phyloP scores from a whole-genome alignment of 2,888 invertebrate genomes.

The Anoncus sp. region DNA sequence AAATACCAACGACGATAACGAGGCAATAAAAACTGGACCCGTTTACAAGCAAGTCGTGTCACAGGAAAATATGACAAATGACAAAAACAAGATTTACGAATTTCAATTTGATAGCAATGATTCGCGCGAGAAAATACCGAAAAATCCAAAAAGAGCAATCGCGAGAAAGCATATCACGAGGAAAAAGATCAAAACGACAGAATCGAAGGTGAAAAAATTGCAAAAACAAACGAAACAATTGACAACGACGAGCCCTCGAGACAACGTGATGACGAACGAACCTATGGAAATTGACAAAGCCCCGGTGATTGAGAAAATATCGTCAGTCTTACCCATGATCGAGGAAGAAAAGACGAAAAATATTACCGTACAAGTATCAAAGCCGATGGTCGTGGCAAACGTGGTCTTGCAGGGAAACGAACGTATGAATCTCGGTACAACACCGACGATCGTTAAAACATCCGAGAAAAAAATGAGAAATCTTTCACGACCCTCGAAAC shows the following conservation, averaged over 20 bases:
- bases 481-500: constrained; percentile 48
- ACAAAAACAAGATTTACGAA: constrained; percentile 68
- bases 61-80: constrained; percentile 49
- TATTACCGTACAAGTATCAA: not conserved
- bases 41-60: constrained; percentile 64
- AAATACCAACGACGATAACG: not conserved
- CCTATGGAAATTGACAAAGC: not conserved
- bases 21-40: constrained; percentile 55
- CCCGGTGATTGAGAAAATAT: too few relatives aligned
- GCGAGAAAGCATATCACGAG: constrained; percentile 28
- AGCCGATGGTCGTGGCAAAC: constrained; percentile 30
- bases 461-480: constrained; percentile 50
- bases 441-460: constrained; percentile 45
- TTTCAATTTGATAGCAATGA: constrained; percentile 71
- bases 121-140: constrained; percentile 62
- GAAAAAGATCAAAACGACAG: constrained; percentile 7
- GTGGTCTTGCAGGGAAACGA: constrained; percentile 33
- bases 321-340: not conserved
- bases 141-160: constrained; percentile 58
- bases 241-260: not conserved
- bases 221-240: not conserved
- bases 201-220: not conserved
- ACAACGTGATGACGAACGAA: not conserved
- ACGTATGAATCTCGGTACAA: constrained; percentile 45
- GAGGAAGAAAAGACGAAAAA: not conserved